Percentiles rank a stretch among this genome's conserved stretches.
Evolutionary conservation across 1,140 invertebrate genomes (phyloP).

Genomic region (Pissodes strobi): DNA sequence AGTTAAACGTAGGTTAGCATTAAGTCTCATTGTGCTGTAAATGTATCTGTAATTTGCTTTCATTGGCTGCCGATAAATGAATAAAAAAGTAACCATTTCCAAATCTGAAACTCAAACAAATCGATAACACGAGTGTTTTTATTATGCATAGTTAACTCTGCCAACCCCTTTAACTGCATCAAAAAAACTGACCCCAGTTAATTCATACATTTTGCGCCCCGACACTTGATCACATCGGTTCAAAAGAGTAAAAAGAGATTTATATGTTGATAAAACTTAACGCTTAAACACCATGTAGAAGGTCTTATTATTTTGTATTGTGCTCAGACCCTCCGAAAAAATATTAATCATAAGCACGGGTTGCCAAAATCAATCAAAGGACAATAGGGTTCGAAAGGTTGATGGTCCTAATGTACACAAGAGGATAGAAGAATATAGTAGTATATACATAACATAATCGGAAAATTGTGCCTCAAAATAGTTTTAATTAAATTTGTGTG

Average conservation of each 20-base stretch:
- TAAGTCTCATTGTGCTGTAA: no score
- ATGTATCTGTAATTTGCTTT: no score
- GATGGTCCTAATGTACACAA: background rate
- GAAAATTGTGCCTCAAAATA: no score
- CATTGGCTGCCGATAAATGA: no score
- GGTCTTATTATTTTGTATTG: slow-evolving; percentile 25
- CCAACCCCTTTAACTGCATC: background rate
- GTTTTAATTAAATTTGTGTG: no score
- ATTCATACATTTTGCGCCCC: slow-evolving; percentile 14
- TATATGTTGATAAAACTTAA: slow-evolving; percentile 30
- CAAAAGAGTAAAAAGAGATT: slow-evolving; percentile 16
- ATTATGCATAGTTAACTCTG: background rate
- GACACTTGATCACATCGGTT: slow-evolving; percentile 13
- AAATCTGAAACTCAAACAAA: no score
- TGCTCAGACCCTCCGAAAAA: slow-evolving; percentile 1
- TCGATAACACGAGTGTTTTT: no score
- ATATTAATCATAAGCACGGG: slow-evolving; percentile 9
- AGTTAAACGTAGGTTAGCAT: no score
- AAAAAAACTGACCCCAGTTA: slow-evolving; percentile 22
- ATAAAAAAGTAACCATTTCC: no score
- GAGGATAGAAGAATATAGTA: no score
- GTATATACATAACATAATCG: no score
- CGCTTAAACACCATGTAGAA: slow-evolving; percentile 27
- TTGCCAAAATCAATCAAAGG: slow-evolving; percentile 12
- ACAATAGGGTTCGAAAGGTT: slow-evolving; percentile 12